Evolutionary conservation across 2,888 invertebrate species (phyloP).

Genomic region (Apomyelois bistriatella): DNA sequence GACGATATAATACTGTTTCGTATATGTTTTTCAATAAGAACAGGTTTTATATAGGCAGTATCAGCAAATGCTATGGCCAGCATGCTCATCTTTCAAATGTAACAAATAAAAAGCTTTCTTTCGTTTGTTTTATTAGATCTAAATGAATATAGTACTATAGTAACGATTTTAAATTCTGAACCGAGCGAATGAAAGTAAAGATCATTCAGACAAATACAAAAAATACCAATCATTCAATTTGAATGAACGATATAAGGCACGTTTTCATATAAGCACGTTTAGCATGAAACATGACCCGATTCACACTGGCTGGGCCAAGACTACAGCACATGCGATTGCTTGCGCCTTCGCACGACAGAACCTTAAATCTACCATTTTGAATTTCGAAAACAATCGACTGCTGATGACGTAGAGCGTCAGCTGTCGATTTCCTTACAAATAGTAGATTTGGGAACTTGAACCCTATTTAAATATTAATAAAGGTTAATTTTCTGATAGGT

Average conservation of each 20-base stretch:
- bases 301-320: slow-evolving; percentile 71
- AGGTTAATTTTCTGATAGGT: slow-evolving; percentile 59
- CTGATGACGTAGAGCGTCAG: not conserved
- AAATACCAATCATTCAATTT: not conserved
- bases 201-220: too few relatives aligned
- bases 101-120: not conserved
- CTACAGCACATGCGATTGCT: slow-evolving; percentile 28
- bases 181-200: too few relatives aligned
- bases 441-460: slow-evolving; percentile 18
- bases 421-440: not conserved
- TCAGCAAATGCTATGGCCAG: slow-evolving; percentile 9
- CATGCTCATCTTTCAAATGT: slow-evolving; percentile 5
- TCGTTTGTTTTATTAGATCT: not conserved
- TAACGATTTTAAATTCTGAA: not conserved
- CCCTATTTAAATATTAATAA: slow-evolving; percentile 43
- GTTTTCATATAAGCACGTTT: slow-evolving; percentile 53
- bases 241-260: slow-evolving; percentile 26
- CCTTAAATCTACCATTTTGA: not conserved
- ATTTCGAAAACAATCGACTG: not conserved
- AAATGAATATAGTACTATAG: not conserved
- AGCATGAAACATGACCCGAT: slow-evolving; percentile 71
- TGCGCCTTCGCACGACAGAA: slow-evolving; percentile 49
- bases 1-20: slow-evolving; percentile 5
- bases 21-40: not conserved
- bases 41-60: not conserved